Conservation (phyloP, 2,797 vertebrate species). For the Parotocinclus haroldoi region DNA sequence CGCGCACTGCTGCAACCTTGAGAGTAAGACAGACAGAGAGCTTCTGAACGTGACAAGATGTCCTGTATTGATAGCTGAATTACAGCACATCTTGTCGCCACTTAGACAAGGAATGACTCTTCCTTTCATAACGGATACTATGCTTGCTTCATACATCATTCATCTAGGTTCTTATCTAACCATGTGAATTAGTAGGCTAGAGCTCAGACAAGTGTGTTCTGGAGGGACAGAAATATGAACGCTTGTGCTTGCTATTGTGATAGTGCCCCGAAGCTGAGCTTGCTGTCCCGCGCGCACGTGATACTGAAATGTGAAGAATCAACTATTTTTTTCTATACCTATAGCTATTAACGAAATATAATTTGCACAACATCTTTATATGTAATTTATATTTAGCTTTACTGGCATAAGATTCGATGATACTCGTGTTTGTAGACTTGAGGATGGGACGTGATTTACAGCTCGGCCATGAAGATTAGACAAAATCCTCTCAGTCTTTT, state of each 20-base stretch:
- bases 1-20: too few relatives aligned
- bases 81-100: too few relatives aligned
- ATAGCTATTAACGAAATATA: neutral
- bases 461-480: too few relatives aligned
- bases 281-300: slow-evolving; percentile 11
- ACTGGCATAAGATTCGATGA: neutral
- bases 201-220: neutral
- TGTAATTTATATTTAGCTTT: neutral
- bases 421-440: neutral
- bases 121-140: neutral
- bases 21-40: too few relatives aligned
- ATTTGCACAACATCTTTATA: neutral
- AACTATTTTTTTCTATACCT: neutral
- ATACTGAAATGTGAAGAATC: slow-evolving; percentile 78
- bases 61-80: too few relatives aligned
- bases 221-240: neutral
- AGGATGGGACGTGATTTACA: neutral
- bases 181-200: neutral
- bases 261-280: neutral
- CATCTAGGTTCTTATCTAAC: neutral
- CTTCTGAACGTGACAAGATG: too few relatives aligned
- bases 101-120: neutral
- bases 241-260: neutral
- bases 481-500: neutral
- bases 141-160: neutral